These are phyloP conservation scores for Tokudaia tokunoshimensis DNA, from an alignment of 2,797 vertebrate genomes.

Conservation along the genomic window DNA sequence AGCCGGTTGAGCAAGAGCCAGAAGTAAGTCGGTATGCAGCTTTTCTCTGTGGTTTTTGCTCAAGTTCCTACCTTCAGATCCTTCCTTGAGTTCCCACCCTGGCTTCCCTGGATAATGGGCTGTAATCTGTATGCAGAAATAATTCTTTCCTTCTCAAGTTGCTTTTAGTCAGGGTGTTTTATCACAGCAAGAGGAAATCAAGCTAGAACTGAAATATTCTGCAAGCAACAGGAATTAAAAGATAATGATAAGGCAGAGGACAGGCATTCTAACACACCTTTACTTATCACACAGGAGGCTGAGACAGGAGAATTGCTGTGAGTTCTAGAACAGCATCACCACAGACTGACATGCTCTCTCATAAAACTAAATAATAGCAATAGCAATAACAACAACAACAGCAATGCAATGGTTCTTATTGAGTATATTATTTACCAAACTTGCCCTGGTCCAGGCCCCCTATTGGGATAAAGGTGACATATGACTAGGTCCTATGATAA, in stretches of 20 bases:
- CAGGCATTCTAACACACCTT: neutral
- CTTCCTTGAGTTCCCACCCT: neutral
- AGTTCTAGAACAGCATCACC: neutral
- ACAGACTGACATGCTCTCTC: neutral
- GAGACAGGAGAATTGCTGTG: neutral
- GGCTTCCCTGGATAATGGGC: neutral
- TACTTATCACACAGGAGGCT: neutral
- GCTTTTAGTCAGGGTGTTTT: neutral
- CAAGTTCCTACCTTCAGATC: neutral
- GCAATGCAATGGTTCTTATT: neutral
- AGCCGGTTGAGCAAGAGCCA: neutral
- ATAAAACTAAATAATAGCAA: neutral
- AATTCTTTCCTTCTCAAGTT: neutral
- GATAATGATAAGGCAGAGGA: neutral
- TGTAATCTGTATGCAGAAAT: neutral
- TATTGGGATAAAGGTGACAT: too few species aligned
- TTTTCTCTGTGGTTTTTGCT: neutral
- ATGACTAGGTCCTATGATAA: neutral
- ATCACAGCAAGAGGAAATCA: neutral
- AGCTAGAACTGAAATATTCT: neutral
- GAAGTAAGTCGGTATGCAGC: neutral
- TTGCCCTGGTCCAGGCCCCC: neutral
- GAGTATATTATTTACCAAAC: neutral
- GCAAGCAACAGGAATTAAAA: neutral
- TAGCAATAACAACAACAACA: neutral